These are phyloP conservation scores for Rhagologus leucostigma DNA, from an alignment of 2,113 vertebrate genomes.

Conservation along the genomic window DNA sequence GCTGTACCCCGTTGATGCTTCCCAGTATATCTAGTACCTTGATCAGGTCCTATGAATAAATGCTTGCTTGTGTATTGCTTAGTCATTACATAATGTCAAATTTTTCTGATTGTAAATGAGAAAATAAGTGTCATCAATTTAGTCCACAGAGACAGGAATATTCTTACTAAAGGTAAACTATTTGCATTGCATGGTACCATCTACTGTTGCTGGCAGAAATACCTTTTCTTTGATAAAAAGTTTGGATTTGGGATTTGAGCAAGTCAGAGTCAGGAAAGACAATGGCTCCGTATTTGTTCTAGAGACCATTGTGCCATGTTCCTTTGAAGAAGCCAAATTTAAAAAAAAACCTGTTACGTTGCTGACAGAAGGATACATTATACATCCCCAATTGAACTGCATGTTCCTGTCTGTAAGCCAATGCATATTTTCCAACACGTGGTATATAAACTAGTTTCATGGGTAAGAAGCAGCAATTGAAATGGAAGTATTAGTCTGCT, in stretches of 20 bases:
- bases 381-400: not conserved
- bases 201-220: not conserved
- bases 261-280: not conserved
- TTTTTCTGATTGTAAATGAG: not conserved
- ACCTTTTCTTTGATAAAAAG: not conserved
- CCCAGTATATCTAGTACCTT: not conserved
- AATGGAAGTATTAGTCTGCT: not conserved
- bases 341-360: not conserved
- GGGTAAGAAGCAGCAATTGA: not conserved
- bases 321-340: not conserved
- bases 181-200: not conserved
- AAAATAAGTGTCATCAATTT: not conserved
- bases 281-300: not conserved
- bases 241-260: not conserved
- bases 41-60: not conserved
- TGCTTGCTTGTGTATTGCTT: not conserved
- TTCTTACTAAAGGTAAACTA: not conserved
- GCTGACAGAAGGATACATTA: not conserved
- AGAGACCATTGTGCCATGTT: not conserved
- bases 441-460: not conserved
- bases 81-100: not conserved
- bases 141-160: not conserved
- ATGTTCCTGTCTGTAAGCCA: not conserved
- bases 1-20: not conserved
- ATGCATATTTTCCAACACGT: not conserved